These are phyloP conservation scores for Vireo griseus DNA, from an alignment of 2,797 vertebrate genomes.

Conservation along the genomic window DNA sequence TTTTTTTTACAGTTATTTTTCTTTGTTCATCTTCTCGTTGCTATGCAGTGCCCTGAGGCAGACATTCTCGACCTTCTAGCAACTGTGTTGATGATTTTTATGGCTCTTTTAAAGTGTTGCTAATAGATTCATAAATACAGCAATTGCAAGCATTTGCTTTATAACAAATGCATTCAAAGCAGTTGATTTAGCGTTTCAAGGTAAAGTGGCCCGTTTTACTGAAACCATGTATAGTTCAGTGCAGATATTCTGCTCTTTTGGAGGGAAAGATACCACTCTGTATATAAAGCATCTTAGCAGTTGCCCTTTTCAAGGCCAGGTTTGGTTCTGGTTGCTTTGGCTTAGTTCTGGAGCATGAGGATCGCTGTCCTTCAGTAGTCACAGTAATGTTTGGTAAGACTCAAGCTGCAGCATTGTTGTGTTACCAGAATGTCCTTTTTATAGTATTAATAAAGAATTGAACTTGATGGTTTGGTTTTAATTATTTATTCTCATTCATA, in stretches of 20 bases:
- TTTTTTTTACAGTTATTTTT: not conserved
- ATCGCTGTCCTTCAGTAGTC: not conserved
- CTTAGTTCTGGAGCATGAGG: not conserved
- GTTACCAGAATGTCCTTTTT: not conserved
- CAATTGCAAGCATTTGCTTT: not conserved
- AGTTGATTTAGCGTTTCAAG: not conserved
- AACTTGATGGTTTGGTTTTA: not conserved
- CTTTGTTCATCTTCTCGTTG: not conserved
- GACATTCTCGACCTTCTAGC: not conserved
- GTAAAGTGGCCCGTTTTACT: not conserved
- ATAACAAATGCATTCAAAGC: not conserved
- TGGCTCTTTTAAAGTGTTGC: not conserved
- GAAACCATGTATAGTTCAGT: not conserved
- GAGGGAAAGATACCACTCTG: not conserved
- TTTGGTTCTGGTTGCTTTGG: not conserved
- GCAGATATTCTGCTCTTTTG: not conserved
- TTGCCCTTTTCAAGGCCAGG: not conserved
- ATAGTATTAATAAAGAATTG: not conserved
- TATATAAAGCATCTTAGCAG: not conserved
- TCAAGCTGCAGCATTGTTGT: not conserved
- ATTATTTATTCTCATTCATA: not conserved
- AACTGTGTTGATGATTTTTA: not conserved
- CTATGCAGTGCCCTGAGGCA: accelerated
- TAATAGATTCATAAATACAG: not conserved
- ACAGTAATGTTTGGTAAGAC: not conserved